Conservation (phyloP, 2,797 vertebrate species). For the Myiotriccus ornatus region DNA sequence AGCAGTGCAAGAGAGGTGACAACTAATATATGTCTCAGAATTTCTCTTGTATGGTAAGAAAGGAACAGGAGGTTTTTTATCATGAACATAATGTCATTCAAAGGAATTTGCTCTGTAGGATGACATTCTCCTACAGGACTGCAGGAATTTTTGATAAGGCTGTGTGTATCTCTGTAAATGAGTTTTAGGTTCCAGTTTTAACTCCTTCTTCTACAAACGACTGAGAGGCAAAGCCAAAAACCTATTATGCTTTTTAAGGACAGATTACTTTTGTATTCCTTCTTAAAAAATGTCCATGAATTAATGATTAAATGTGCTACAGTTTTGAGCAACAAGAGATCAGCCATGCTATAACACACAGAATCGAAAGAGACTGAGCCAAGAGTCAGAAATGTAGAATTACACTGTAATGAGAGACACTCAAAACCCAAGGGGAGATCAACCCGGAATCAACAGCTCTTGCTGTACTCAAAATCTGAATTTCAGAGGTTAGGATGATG, state of each 20-base stretch:
- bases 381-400: background rate
- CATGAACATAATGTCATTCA: background rate
- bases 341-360: background rate
- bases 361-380: background rate
- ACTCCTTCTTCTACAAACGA: background rate
- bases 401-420: background rate
- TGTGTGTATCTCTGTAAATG: background rate
- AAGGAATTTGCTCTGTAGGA: constrained; percentile 36
- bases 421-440: background rate
- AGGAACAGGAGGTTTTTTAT: background rate
- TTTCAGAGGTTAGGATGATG: background rate
- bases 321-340: background rate
- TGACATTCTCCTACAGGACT: constrained; percentile 3
- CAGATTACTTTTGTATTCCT: background rate
- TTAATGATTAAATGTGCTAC: background rate
- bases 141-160: background rate
- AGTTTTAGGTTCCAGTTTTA: constrained; percentile 3
- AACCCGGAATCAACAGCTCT: background rate
- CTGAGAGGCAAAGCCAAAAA: background rate
- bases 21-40: background rate
- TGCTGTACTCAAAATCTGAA: background rate
- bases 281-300: background rate
- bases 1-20: background rate
- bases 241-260: background rate
- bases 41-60: background rate